These are phyloP conservation scores for Lasioglossum figueresi DNA, from an alignment of 2,888 invertebrate genomes.

Conservation along the genomic window DNA sequence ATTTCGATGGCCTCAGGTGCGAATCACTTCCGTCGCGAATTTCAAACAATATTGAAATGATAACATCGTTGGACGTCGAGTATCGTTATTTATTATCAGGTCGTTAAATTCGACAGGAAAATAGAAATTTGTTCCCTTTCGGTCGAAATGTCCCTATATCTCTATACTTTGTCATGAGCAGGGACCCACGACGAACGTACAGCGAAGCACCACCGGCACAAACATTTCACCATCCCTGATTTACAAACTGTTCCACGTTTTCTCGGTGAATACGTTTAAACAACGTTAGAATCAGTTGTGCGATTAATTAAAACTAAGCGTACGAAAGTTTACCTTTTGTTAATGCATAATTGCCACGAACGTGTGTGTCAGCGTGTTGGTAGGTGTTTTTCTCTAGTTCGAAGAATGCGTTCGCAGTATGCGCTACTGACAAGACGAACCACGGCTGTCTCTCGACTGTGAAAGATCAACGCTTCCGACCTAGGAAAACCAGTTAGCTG, in stretches of 20 bases:
- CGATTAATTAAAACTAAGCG: neutral
- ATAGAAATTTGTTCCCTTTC: neutral
- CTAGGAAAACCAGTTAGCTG: conserved; percentile 3
- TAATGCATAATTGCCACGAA: neutral
- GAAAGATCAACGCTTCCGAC: neutral
- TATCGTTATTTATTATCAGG: neutral
- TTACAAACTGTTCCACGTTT: neutral
- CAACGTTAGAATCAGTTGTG: neutral
- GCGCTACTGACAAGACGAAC: neutral
- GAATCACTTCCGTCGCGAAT: neutral
- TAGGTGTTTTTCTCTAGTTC: neutral
- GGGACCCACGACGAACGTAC: neutral
- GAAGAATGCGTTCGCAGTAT: neutral
- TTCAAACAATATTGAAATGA: neutral
- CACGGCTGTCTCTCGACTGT: neutral
- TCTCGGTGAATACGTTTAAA: neutral
- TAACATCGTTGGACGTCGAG: neutral
- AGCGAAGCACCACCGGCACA: neutral
- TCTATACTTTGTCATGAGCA: neutral
- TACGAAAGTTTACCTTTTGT: neutral
- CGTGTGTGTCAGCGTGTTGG: neutral
- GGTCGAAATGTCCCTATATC: neutral
- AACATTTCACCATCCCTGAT: neutral
- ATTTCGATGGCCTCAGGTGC: neutral
- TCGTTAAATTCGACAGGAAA: neutral